These are phyloP conservation scores for Rafetus swinhoei DNA, from an alignment of 2,113 vertebrate species.

Conservation along the genomic window DNA sequence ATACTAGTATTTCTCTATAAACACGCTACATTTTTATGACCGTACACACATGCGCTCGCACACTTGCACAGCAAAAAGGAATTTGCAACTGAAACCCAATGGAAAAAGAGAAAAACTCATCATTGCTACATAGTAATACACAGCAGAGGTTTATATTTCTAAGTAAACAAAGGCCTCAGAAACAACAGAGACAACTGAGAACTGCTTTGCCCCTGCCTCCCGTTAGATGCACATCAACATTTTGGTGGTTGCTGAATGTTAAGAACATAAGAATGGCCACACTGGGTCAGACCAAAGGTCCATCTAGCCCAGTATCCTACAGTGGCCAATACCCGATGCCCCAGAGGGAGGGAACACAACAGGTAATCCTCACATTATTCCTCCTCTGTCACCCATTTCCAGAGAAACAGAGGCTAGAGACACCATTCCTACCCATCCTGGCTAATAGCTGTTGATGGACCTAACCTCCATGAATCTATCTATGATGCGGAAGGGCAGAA, in stretches of 20 bases:
- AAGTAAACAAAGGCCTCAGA: not conserved
- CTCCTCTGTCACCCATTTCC: too few species aligned
- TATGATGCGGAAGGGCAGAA: rapidly evolving
- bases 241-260: not conserved
- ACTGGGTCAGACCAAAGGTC: too few species aligned
- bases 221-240: not conserved
- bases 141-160: not conserved
- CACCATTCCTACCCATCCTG: too few species aligned
- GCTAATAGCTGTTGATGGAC: too few species aligned
- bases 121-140: not conserved
- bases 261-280: too few species aligned
- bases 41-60: not conserved
- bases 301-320: too few species aligned
- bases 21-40: not conserved
- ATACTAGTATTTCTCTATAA: not conserved
- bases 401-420: too few species aligned
- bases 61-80: slow-evolving; percentile 9
- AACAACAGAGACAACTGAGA: not conserved
- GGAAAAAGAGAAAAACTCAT: not conserved
- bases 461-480: too few species aligned
- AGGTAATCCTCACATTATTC: too few species aligned
- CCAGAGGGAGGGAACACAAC: too few species aligned
- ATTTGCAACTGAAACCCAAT: not conserved
- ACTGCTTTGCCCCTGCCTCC: not conserved
- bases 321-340: too few species aligned